Evolutionary conservation across 1,140 invertebrate species (phyloP).

Genomic region (Lysiphlebus fabarum): DNA sequence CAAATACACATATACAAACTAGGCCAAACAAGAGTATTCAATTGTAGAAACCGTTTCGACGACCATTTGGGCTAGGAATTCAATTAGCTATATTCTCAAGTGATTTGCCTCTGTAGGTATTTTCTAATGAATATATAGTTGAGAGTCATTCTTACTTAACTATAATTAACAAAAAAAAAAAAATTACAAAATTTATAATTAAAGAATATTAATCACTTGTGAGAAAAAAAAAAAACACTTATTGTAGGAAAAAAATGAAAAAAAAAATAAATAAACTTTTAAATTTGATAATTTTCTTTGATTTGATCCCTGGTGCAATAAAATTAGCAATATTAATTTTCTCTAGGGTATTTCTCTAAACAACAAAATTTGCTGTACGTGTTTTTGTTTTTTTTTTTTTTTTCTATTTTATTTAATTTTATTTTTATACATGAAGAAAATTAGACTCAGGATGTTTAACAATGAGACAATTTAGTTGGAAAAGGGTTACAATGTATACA

Average conservation of each 20-base stretch:
- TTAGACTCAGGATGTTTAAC: no score
- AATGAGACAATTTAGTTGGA: background rate
- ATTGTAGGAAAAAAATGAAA: no score
- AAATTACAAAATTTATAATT: background rate
- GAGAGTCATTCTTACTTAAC: background rate
- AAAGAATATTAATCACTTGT: background rate
- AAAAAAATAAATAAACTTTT: no score
- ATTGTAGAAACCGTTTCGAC: conserved; percentile 12
- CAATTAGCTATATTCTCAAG: conserved; percentile 21
- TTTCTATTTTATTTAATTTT: no score
- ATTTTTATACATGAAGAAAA: no score
- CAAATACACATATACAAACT: conserved; percentile 13
- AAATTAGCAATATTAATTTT: background rate
- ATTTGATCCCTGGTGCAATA: conserved; percentile 17
- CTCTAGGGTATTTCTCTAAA: no score
- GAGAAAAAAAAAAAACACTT: no score
- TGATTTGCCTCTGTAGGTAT: background rate
- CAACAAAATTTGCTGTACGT: no score
- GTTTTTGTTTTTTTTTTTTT: no score
- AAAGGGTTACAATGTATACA: conserved; percentile 18
- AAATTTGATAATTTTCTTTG: conserved; percentile 5
- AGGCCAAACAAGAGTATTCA: conserved; percentile 20
- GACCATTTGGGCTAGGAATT: conserved; percentile 20
- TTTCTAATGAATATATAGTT: background rate
- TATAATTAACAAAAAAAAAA: conserved; percentile 2